Percentiles rank a stretch among this genome's conserved stretches.
Conservation (phyloP, 2,888 invertebrate genomes). For the Nematopogon swammerdamellus region DNA sequence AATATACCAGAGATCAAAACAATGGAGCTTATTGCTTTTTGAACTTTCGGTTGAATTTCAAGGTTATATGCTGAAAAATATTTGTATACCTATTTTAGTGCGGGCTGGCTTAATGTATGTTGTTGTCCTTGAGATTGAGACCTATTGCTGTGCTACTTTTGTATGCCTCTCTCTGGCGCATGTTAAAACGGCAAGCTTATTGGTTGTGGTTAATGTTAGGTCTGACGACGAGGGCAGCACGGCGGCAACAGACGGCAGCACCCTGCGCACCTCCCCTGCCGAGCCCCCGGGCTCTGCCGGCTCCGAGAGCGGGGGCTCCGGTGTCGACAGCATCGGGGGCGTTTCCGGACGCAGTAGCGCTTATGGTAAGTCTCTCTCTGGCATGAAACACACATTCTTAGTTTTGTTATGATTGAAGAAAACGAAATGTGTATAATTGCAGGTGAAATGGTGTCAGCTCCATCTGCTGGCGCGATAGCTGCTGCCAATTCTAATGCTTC, state of each 20-base stretch:
- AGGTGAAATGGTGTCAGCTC: conserved; percentile 41
- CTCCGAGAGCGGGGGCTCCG: conserved; percentile 89
- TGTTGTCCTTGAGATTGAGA: no score
- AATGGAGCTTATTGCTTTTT: no score
- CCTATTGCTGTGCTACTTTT: no score
- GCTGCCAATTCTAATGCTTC: conserved; percentile 20
- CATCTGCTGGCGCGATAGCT: conserved; percentile 25
- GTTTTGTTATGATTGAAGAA: conserved; percentile 5
- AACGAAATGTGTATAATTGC: conserved; percentile 8
- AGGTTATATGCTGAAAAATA: no score
- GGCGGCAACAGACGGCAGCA: conserved; percentile 92
- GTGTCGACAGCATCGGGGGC: conserved; percentile 90
- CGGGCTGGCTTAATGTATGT: no score
- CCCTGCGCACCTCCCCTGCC: conserved; percentile 62
- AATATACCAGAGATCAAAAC: no score
- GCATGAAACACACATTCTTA: not conserved
- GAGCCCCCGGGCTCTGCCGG: conserved; percentile 58
- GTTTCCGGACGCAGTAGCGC: conserved; percentile 92
- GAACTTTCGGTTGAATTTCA: no score
- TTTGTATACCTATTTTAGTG: no score
- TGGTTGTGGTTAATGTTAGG: no score
- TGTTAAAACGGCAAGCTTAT: no score
- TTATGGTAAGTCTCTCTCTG: conserved; percentile 68
- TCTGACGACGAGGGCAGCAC: conserved; percentile 95
- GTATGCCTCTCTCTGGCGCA: no score